Conservation (phyloP, 92 coral and sea anemone species). For the Pocillopora meandrina region DNA sequence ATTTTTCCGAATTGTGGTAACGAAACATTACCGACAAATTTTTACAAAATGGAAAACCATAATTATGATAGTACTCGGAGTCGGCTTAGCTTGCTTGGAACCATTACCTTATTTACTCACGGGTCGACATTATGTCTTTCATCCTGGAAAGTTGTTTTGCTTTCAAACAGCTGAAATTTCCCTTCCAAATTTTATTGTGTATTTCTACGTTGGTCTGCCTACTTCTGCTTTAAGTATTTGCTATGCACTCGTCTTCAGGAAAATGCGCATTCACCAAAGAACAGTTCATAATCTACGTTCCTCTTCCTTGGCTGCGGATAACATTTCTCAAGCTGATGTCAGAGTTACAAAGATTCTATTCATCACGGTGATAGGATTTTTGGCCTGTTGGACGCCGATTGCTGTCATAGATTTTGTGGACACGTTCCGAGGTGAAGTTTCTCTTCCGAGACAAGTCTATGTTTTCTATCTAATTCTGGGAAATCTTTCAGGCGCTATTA, state of each 20-base stretch:
- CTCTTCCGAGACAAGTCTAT: conserved; percentile 59
- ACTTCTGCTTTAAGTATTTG: conserved; percentile 44
- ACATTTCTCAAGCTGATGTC: conserved; percentile 29
- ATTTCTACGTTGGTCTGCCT: conserved; percentile 52
- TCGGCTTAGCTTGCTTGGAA: conserved; percentile 62
- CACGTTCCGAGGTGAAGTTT: conserved; percentile 34
- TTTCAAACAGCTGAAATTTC: conserved; percentile 60
- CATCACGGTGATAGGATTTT: conserved; percentile 48
- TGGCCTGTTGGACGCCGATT: conserved; percentile 66
- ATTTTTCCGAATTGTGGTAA: conserved; percentile 66
- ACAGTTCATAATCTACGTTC: conserved; percentile 5
- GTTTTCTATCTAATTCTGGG: conserved; percentile 54
- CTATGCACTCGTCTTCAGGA: conserved; percentile 58
- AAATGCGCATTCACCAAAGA: conserved; percentile 53
- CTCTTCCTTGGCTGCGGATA: background rate
- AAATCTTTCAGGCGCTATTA: conserved; percentile 53
- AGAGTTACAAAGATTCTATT: conserved; percentile 60
- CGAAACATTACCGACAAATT: conserved; percentile 39
- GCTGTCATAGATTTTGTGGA: conserved; percentile 60
- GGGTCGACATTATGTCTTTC: conserved; percentile 62
- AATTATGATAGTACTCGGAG: conserved; percentile 39
- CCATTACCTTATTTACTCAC: conserved; percentile 69
- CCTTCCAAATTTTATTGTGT: conserved; percentile 40
- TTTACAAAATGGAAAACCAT: conserved; percentile 56
- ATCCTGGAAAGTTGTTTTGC: conserved; percentile 73